phyloP scores from a whole-genome alignment of 2,888 invertebrate genomes.

The Sinopyrophorus schimmeli region DNA sequence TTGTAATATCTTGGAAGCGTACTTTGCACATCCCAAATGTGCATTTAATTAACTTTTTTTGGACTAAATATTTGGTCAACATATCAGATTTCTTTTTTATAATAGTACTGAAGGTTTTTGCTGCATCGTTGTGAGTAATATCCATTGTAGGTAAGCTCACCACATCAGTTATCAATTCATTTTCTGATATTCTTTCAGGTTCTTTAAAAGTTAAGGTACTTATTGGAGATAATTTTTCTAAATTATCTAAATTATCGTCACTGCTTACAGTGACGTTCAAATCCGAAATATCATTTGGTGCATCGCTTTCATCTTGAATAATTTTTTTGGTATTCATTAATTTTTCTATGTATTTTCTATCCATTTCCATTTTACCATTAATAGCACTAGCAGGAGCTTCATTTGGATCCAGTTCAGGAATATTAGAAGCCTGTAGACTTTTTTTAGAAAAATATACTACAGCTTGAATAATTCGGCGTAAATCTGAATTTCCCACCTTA shows the following conservation, averaged over 20 bases:
- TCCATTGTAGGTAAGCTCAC: constrained; percentile 26
- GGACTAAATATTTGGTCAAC: constrained; percentile 35
- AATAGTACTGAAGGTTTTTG: constrained; percentile 28
- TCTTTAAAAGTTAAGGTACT: constrained; percentile 10
- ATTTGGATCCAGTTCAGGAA: constrained; percentile 10
- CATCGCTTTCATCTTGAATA: constrained; percentile 22
- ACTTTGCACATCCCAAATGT: constrained; percentile 61
- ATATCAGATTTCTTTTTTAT: constrained; percentile 37
- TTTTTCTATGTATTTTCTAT: constrained; percentile 31
- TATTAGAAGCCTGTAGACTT: constrained; percentile 34
- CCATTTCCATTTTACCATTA: constrained; percentile 37
- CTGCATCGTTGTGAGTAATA: constrained; percentile 25
- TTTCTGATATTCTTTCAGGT: constrained; percentile 2
- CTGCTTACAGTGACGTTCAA: neutral
- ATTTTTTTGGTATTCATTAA: constrained; percentile 27
- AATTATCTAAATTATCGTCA: constrained; percentile 5
- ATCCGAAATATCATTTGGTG: constrained; percentile 10
- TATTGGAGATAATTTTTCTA: constrained; percentile 4
- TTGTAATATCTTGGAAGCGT: constrained; percentile 61
- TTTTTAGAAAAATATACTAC: constrained; percentile 53
- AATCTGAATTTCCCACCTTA: constrained; percentile 65
- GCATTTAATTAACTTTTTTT: constrained; percentile 55
- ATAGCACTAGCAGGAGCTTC: constrained; percentile 25
- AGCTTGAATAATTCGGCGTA: constrained; percentile 62
- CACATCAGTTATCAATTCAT: constrained; percentile 8